Evolutionary conservation across 2,888 invertebrate species (phyloP).

Genomic region (Dynastes grantii): DNA sequence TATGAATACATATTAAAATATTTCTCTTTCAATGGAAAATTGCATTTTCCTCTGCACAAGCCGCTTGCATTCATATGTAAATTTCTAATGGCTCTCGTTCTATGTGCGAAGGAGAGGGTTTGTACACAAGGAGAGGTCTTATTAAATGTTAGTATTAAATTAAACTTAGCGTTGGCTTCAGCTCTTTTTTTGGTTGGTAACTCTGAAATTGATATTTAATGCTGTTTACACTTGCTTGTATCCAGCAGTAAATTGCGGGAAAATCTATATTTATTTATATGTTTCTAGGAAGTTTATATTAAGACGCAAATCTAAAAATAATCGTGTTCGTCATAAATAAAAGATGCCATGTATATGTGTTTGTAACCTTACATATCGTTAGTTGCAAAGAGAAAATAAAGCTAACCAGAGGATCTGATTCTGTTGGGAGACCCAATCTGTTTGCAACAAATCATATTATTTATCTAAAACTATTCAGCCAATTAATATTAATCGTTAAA

Average conservation of each 20-base stretch:
- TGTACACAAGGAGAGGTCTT: background rate
- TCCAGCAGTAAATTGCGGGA: background rate
- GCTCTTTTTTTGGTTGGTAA: background rate
- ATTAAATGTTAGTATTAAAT: conserved; percentile 7
- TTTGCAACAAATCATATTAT: too few relatives aligned
- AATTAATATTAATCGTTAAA: too few relatives aligned
- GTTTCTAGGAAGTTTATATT: too few relatives aligned
- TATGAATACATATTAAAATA: conserved; percentile 44
- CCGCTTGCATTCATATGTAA: conserved; percentile 28
- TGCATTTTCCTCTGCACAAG: conserved; percentile 25
- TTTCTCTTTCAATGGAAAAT: conserved; percentile 29
- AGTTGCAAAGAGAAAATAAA: too few relatives aligned
- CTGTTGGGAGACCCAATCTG: too few relatives aligned
- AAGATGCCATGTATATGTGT: too few relatives aligned
- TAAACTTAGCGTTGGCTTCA: conserved; percentile 1
- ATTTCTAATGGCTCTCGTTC: conserved; percentile 24
- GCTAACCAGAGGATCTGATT: too few relatives aligned
- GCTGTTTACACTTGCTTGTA: background rate
- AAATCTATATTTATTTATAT: conserved; percentile 5
- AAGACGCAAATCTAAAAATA: too few relatives aligned
- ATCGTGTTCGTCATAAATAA: too few relatives aligned
- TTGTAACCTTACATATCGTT: too few relatives aligned
- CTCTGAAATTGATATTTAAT: conserved; percentile 20
- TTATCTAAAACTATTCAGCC: too few relatives aligned
- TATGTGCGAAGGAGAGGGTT: background rate